These are phyloP conservation scores for Anthonomus grandis DNA, from an alignment of 1,140 invertebrate genomes.

Conservation along the genomic window DNA sequence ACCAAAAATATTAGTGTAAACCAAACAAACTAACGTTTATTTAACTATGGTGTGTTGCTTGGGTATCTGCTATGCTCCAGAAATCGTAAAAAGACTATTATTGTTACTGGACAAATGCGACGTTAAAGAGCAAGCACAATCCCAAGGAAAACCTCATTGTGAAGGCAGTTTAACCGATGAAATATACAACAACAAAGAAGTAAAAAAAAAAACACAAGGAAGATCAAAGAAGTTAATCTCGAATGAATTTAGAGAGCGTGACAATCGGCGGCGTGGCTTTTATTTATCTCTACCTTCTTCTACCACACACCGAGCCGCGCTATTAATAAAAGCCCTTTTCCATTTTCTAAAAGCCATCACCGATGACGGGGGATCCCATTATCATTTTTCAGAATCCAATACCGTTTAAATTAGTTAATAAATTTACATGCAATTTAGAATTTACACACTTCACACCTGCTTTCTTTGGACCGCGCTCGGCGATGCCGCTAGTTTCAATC, in stretches of 20 bases:
- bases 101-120: no score
- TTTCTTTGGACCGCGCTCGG: conserved; percentile 22
- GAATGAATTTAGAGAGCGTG: conserved; percentile 26
- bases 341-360: conserved; percentile 27
- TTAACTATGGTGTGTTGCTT: no score
- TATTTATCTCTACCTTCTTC: conserved; percentile 28
- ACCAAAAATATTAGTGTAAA: no score
- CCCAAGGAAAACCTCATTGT: no score
- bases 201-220: no score
- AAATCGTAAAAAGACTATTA: no score
- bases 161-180: no score
- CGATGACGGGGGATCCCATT: conserved; percentile 25
- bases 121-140: no score
- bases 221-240: no score
- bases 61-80: no score
- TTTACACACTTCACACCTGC: conserved; percentile 32
- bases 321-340: conserved; percentile 31
- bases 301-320: conserved; percentile 25
- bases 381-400: conserved; percentile 32
- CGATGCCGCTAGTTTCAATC: conserved; percentile 29
- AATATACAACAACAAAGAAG: no score
- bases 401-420: conserved; percentile 33
- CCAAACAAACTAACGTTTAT: no score
- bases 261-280: conserved; percentile 25
- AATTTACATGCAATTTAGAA: conserved; percentile 34